A percentile compares a stretch with the other conserved stretches of the same genome.
These are phyloP conservation scores for Leucosticte australis DNA, from an alignment of 2,113 vertebrate species.

Conservation along the genomic window DNA sequence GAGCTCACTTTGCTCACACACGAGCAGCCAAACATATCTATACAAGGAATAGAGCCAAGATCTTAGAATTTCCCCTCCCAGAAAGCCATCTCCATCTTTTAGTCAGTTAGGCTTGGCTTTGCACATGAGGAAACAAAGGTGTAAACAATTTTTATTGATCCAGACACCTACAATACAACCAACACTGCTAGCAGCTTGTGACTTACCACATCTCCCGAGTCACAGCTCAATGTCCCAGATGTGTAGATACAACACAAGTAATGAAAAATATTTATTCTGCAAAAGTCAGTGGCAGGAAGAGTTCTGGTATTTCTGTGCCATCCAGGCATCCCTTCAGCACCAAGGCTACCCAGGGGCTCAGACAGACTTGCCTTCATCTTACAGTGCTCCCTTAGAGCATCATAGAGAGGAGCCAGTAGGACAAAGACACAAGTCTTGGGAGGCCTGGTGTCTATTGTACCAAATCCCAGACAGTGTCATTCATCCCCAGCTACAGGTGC, in stretches of 20 bases:
- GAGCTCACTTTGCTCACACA: neutral
- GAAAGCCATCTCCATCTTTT: neutral
- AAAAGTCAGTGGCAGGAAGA: neutral
- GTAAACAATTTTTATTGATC: neutral
- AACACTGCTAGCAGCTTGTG: neutral
- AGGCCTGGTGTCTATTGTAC: neutral
- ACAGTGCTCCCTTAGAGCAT: neutral
- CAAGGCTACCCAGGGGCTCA: neutral
- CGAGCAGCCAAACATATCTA: neutral
- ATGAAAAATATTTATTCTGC: neutral
- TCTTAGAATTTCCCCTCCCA: neutral
- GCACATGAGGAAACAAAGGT: fast-evolving
- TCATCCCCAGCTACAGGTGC: neutral
- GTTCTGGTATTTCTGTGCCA: neutral
- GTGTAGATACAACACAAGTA: neutral
- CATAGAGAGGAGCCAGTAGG: neutral
- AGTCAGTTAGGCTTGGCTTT: neutral
- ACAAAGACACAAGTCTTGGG: neutral
- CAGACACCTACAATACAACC: neutral
- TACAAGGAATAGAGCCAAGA: neutral
- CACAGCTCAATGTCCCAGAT: neutral
- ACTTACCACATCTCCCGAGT: neutral
- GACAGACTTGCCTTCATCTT: neutral
- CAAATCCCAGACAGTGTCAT: neutral
- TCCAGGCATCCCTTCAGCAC: neutral